Base-by-base conservation (phyloP, 2,797 vertebrate species). In the Enteromius argenteus region DNA sequence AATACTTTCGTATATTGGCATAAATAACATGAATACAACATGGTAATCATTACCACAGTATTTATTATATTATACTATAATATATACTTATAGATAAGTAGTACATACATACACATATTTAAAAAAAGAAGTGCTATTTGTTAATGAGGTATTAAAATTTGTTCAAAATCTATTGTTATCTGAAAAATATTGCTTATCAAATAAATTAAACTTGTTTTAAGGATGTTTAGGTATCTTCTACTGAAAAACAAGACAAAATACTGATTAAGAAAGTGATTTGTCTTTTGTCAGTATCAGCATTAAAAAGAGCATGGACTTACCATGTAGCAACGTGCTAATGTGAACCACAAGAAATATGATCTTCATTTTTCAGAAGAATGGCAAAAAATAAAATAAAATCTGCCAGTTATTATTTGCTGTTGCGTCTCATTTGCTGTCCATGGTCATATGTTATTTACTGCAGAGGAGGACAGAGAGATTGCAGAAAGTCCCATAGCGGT, bases 271-370 rank as follows among this genome's bases (percentile, higher is more conserved):
- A 39, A 76, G 9, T 9, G 0, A 14, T 51, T 15, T n/a, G 0
- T 13, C 11, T 75, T 37, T 39, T 0, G n/a, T 58, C 32, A 39
- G 3, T 21, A 73, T 83, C 15, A 83, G 35, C 5, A 76, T 67
- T 19, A 71, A 62, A 46, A 71, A 9, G 8, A n/a, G 27, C 74
- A 30, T 69, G 32, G 84, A 92, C 94, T 93, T 88, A 96, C 95
- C 95, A 91, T 92, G 91, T 79, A 95, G 86, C 82, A 92, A 86
- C 85, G 94, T 86, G 89, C 91, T 90, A 84, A 95, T 91, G 91
- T 93, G 93, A 87, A 94, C 79, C 81, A 94, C 87, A 82, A 94
- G 81, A 82, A 62, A 87, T 87, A 89, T 83, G 56, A 86, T 92
- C 91, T 91, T 94, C 94, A 95, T 95, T 86, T 91, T 94, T 88